Conservation (phyloP, 2,113 vertebrate species). For the Eurystomus gularis region DNA sequence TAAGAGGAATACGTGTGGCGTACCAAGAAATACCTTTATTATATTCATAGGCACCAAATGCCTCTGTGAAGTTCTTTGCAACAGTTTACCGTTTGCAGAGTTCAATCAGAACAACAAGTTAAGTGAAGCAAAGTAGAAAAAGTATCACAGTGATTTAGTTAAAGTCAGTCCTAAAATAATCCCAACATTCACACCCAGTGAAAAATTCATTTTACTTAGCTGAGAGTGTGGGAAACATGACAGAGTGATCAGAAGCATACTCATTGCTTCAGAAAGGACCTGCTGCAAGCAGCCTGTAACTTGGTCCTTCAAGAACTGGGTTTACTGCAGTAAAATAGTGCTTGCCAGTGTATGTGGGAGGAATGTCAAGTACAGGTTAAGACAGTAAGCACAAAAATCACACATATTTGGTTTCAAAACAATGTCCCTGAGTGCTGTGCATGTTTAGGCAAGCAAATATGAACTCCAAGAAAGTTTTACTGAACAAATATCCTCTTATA, state of each 20-base stretch:
- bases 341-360: not conserved
- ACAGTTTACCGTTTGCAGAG: not conserved
- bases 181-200: not conserved
- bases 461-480: not conserved
- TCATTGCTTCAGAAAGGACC: not conserved
- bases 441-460: not conserved
- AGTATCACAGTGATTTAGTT: not conserved
- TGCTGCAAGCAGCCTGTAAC: not conserved
- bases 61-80: not conserved
- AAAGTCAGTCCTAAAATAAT: not conserved
- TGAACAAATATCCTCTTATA: not conserved
- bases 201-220: not conserved
- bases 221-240: not conserved
- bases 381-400: not conserved
- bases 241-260: not conserved
- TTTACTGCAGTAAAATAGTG: not conserved
- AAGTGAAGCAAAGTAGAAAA: not conserved
- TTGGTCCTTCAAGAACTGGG: not conserved
- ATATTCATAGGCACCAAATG: not conserved
- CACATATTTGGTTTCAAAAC: not conserved
- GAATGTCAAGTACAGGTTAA: not conserved
- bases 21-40: not conserved
- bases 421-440: not conserved
- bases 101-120: not conserved
- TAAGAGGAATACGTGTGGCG: not conserved